A percentile compares a stretch with the other conserved stretches of the same genome.
phyloP scores from a whole-genome alignment of 2,797 vertebrate genomes.

The Podarcis lilfordi region DNA sequence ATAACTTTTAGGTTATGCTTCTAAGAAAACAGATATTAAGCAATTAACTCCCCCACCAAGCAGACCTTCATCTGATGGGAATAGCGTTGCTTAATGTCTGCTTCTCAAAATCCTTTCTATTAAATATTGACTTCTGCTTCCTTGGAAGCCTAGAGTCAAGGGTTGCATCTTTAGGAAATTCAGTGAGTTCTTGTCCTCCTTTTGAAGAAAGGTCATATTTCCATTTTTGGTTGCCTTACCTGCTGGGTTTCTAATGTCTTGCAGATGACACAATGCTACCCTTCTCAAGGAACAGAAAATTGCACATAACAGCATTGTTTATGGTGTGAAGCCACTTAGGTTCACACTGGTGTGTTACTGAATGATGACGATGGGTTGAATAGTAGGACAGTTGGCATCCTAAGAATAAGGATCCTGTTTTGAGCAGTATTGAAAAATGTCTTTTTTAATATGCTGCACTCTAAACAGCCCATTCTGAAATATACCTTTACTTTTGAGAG shows the following conservation, averaged over 20 bases:
- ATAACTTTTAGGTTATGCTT: not conserved
- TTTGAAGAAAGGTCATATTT: not conserved
- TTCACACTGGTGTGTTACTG: not conserved
- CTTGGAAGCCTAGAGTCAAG: not conserved
- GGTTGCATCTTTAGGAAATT: not conserved
- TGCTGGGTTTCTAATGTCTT: not conserved
- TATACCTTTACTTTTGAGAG: not conserved
- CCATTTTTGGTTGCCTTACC: not conserved
- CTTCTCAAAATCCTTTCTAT: not conserved
- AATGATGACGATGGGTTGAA: not conserved
- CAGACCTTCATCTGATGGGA: not conserved
- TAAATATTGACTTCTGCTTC: not conserved
- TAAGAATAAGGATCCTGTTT: not conserved
- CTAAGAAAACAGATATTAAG: not conserved
- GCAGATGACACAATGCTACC: not conserved
- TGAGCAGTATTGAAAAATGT: not conserved
- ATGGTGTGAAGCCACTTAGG: not conserved
- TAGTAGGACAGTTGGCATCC: not conserved
- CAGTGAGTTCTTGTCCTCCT: not conserved
- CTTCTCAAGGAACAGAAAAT: not conserved
- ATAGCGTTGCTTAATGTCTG: not conserved
- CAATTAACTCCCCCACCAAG: not conserved
- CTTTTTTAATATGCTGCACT: not conserved
- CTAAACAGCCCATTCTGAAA: not conserved
- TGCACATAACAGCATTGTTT: not conserved